Conservation (phyloP, 2,888 invertebrate genomes). For the Cerceris ruficornis region DNA sequence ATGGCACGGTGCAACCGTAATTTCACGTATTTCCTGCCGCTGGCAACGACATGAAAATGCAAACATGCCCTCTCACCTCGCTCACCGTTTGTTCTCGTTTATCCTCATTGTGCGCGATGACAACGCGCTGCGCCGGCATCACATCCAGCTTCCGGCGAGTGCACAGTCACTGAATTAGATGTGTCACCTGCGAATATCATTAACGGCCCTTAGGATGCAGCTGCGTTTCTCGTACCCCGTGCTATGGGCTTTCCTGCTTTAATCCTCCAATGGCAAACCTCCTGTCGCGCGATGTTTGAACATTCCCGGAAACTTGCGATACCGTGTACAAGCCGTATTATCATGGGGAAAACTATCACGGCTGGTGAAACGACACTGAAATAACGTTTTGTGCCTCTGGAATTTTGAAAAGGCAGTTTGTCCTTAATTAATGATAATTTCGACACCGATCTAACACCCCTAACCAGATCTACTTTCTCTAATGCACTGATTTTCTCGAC, state of each 20-base stretch:
- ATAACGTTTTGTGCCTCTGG: not conserved
- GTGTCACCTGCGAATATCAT: slow-evolving; percentile 74
- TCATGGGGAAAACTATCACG: slow-evolving; percentile 2
- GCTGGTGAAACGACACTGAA: not conserved
- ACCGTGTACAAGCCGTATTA: slow-evolving; percentile 10
- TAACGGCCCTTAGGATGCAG: slow-evolving; percentile 70
- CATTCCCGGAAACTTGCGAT: slow-evolving; percentile 24
- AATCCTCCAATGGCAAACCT: slow-evolving; percentile 34
- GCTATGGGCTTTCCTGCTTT: slow-evolving; percentile 48
- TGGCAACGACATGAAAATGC: slow-evolving; percentile 73
- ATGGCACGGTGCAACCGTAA: slow-evolving; percentile 48
- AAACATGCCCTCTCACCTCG: slow-evolving; percentile 71
- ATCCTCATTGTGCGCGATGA: slow-evolving; percentile 73
- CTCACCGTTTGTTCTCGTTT: slow-evolving; percentile 72
- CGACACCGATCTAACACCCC: too few species aligned
- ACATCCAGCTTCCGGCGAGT: slow-evolving; percentile 71
- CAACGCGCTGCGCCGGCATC: slow-evolving; percentile 69
- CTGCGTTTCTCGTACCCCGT: slow-evolving; percentile 53
- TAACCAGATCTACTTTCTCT: too few species aligned
- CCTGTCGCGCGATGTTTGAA: slow-evolving; percentile 37
- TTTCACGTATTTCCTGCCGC: slow-evolving; percentile 68
- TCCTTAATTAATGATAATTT: too few species aligned
- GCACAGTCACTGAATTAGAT: slow-evolving; percentile 75
- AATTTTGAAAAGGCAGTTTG: too few species aligned
- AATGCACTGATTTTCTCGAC: too few species aligned